These are phyloP conservation scores for Myzus persicae DNA, from an alignment of 1,140 invertebrate genomes.

Conservation along the genomic window DNA sequence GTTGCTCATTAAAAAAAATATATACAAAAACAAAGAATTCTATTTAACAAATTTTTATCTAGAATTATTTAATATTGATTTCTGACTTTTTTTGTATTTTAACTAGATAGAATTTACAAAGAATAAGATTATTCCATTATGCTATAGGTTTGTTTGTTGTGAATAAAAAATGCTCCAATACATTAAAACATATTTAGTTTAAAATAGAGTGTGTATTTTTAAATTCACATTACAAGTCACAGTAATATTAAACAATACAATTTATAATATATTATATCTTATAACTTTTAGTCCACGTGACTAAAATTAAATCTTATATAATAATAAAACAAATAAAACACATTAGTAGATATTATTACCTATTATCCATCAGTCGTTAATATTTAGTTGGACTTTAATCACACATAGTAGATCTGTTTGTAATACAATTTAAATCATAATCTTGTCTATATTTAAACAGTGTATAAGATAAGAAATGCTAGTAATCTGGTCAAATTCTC, in stretches of 20 bases:
- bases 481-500: slow-evolving; percentile 56
- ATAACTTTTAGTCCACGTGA: slow-evolving; percentile 17
- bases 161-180: slow-evolving; percentile 37
- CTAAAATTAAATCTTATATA: slow-evolving; percentile 35
- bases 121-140: slow-evolving; percentile 32
- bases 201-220: background rate
- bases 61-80: slow-evolving; percentile 48
- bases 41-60: slow-evolving; percentile 49
- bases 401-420: slow-evolving; percentile 57
- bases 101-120: slow-evolving; percentile 42
- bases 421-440: slow-evolving; percentile 51
- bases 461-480: slow-evolving; percentile 52
- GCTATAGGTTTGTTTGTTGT: background rate
- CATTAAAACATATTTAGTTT: background rate
- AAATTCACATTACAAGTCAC: background rate
- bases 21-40: slow-evolving; percentile 30
- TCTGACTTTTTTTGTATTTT: background rate
- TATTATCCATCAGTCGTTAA: slow-evolving; percentile 50
- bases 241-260: background rate
- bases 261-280: slow-evolving; percentile 24
- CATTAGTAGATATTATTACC: slow-evolving; percentile 44
- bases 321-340: slow-evolving; percentile 30
- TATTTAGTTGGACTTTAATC: slow-evolving; percentile 56
- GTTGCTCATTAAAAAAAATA: slow-evolving; percentile 50
- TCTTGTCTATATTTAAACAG: slow-evolving; percentile 57